A percentile compares a stretch with the other conserved stretches of the same genome.
Conservation (phyloP, 2,113 vertebrate genomes). For the Pogonocichla stellata region DNA sequence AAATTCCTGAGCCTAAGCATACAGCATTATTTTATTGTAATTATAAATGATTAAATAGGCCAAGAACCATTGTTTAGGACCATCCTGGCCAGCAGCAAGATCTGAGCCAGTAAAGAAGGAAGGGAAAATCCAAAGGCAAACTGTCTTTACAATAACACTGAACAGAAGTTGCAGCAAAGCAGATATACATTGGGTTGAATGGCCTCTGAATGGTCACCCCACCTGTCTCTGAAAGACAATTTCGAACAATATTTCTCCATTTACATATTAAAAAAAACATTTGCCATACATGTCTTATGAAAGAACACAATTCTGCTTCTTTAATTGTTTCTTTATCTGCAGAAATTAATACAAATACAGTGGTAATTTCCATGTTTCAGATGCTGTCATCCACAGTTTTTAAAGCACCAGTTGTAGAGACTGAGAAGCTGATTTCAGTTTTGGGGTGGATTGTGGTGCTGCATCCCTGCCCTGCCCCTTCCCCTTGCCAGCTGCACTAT, state of each 20-base stretch:
- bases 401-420: neutral
- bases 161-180: neutral
- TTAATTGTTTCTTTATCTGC: neutral
- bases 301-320: neutral
- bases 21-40: neutral
- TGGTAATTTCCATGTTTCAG: neutral
- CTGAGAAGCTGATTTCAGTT: neutral
- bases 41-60: neutral
- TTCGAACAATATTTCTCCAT: neutral
- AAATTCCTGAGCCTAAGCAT: neutral
- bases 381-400: neutral
- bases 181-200: neutral
- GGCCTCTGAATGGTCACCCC: neutral
- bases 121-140: neutral
- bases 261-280: neutral
- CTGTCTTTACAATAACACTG: neutral
- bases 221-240: neutral
- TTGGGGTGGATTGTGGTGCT: neutral
- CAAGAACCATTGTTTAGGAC: neutral
- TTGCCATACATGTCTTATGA: accelerated
- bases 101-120: neutral
- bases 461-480: accelerated
- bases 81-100: neutral
- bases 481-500: neutral
- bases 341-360: neutral